These are phyloP conservation scores for Catharus fuscescens DNA, from an alignment of 2,113 vertebrate genomes.

Conservation along the genomic window DNA sequence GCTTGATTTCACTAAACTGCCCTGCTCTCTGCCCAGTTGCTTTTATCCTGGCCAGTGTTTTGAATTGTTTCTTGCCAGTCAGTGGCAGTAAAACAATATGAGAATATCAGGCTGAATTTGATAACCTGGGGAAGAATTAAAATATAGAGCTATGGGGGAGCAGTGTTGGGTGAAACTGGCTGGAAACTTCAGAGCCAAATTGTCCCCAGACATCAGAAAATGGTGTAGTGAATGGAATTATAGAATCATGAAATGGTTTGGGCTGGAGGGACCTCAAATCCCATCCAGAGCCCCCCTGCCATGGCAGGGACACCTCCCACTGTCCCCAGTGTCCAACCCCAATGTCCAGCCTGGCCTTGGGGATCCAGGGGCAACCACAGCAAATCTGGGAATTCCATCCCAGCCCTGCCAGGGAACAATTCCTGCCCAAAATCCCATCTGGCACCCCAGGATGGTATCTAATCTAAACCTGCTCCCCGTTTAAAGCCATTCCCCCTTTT, in stretches of 20 bases:
- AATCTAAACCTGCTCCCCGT: not conserved
- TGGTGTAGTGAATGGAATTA: not conserved
- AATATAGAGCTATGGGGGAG: not conserved
- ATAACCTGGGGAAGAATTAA: not conserved
- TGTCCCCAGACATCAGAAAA: not conserved
- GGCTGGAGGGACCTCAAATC: fast-evolving
- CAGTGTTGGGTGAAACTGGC: not conserved
- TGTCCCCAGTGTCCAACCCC: not conserved
- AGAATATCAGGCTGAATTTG: not conserved
- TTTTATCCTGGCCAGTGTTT: not conserved
- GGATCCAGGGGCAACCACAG: not conserved
- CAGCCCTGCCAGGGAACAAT: not conserved
- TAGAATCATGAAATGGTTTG: not conserved
- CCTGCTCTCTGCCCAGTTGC: not conserved
- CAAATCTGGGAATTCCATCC: not conserved
- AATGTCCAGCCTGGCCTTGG: not conserved
- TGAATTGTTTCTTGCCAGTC: not conserved
- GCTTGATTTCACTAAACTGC: not conserved
- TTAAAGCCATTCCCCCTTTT: not conserved
- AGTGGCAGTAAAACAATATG: not conserved
- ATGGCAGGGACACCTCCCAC: not conserved
- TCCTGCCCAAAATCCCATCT: not conserved
- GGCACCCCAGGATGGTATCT: not conserved
- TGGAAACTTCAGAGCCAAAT: not conserved
- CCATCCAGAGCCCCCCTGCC: fast-evolving